Percentiles rank a stretch among this genome's conserved stretches.
phyloP scores from a whole-genome alignment of 2,797 vertebrate species.

The Varecia variegata region DNA sequence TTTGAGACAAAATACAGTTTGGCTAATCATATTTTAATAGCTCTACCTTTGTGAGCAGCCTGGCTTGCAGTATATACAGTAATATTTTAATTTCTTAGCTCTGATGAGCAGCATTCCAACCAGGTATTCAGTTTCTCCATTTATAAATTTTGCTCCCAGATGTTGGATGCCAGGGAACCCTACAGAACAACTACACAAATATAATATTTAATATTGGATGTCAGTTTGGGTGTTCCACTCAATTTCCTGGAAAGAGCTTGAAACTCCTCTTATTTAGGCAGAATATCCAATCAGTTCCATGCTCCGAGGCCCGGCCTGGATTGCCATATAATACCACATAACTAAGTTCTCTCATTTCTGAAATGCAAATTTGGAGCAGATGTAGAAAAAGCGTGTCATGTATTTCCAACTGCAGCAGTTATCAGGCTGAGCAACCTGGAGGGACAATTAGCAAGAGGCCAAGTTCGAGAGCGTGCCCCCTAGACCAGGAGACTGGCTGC shows the following conservation, averaged over 20 bases:
- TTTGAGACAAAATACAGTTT: constrained; percentile 83
- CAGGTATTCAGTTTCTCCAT: constrained; percentile 85
- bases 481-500: not conserved
- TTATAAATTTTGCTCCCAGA: constrained; percentile 82
- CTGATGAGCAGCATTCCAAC: constrained; percentile 84
- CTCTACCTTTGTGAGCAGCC: constrained; percentile 81
- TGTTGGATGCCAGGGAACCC: constrained; percentile 82
- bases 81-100: constrained; percentile 85
- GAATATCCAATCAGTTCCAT: constrained; percentile 84
- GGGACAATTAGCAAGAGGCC: not conserved
- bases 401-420: constrained; percentile 60
- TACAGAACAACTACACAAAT: constrained; percentile 78
- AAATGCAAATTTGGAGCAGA: constrained; percentile 89
- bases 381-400: constrained; percentile 83
- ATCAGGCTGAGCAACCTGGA: constrained; percentile 3
- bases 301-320: constrained; percentile 66
- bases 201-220: constrained; percentile 85
- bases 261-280: constrained; percentile 83
- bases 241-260: constrained; percentile 89
- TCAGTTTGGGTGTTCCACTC: constrained; percentile 89
- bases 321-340: constrained; percentile 81
- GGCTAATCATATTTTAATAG: constrained; percentile 87
- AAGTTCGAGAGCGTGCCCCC: too few relatives aligned
- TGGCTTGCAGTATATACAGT: constrained; percentile 66
- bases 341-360: constrained; percentile 85